Evolutionary conservation across 2,888 invertebrate species (phyloP), one percentile per base, ranked within the genome.

Genomic region (Tryphoninae sp.): DNA sequence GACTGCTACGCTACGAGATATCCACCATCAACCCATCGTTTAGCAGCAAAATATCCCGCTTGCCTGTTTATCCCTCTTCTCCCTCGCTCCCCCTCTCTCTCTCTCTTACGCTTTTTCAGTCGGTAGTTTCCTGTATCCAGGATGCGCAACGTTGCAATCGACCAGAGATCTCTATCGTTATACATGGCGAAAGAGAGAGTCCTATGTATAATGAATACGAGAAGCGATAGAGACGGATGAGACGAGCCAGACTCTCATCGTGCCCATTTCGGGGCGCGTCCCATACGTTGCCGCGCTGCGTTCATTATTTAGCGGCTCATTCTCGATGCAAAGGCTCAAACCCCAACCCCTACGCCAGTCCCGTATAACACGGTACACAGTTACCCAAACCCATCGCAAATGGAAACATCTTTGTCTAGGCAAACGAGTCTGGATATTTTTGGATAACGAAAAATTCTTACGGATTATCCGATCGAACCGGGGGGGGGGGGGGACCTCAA

Each of bases 1-100:
- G 80, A 82, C 83, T 83, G 78, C 72, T 75, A 69, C 78, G 72
- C 81, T 80, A 81, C 71, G 78, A 73, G 73, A 83, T 79, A 82
- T 68, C 61, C 65, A 68, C 62, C 67, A 59, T 23, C 67, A 53
- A 9, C 65, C 49, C 53, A 53, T 59, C 51, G 53, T 49, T 23
- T 42, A 75, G 40, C 62, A 73, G 76, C 81, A 49, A 80, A 68
- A 78, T 75, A 80, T 80, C 79, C 67, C 55, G 58, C 71, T 73
- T 78, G 64, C 65, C 78, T 65, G 78, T 74, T 81, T 68, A 42
- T 74, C 73, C 78, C 75, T 80, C 83, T 83, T 77, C 81, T 82
- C 81, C 67, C 69, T 26, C 26, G 19, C 19, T 4, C 33, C 7
- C 33, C 6, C 33, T 3, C 33, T 2, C 7, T 33, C 33, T 33